Conservation (phyloP, 2,113 vertebrate genomes). For the Aspiorhynchus laticeps region DNA sequence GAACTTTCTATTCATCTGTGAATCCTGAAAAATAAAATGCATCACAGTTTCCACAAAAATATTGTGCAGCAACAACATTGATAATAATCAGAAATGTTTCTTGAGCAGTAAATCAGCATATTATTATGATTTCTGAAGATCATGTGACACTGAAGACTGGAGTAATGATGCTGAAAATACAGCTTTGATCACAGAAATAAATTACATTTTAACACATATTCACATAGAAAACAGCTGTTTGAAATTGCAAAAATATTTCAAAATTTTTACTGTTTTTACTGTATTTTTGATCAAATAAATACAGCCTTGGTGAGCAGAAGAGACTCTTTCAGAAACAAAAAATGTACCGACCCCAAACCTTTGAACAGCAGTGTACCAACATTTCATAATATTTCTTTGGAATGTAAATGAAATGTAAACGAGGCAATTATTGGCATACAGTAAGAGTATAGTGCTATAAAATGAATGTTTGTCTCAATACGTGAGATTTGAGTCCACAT, state of each 20-base stretch:
- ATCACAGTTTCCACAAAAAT: too few relatives aligned
- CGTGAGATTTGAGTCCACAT: too few relatives aligned
- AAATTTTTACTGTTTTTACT: not conserved
- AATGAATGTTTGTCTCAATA: too few relatives aligned
- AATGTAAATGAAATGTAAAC: not conserved
- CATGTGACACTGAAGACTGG: slow-evolving; percentile 2
- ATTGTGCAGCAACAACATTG: not conserved
- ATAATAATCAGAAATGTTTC: not conserved
- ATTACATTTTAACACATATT: too few relatives aligned
- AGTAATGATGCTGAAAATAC: too few relatives aligned
- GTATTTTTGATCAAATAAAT: not conserved
- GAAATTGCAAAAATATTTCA: not conserved
- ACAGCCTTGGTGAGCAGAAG: not conserved
- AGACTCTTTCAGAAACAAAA: not conserved
- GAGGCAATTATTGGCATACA: not conserved
- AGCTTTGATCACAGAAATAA: not conserved
- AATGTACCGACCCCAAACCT: not conserved
- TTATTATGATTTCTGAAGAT: not conserved
- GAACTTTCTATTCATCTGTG: too few relatives aligned
- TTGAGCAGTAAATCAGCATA: not conserved
- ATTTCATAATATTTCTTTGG: not conserved
- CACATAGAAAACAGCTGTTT: too few relatives aligned
- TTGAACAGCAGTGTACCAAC: not conserved
- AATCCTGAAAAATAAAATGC: too few relatives aligned
- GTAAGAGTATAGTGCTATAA: not conserved